phyloP scores from a whole-genome alignment of 2,888 invertebrate genomes.

The Xestoiulus laeticollis region DNA sequence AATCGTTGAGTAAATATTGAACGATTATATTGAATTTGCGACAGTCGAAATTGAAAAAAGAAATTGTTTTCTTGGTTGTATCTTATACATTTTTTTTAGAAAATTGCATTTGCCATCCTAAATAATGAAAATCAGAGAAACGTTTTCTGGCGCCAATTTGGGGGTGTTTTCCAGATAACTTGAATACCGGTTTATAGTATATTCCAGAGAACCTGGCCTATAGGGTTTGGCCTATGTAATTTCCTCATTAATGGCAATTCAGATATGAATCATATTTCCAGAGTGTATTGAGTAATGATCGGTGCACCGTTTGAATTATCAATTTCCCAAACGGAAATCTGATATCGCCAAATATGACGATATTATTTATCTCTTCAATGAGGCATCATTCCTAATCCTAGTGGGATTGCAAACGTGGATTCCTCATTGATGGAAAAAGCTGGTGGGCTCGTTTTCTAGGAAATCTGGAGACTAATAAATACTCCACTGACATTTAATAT shows the following conservation, averaged over 20 bases:
- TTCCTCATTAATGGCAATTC: constrained; percentile 31
- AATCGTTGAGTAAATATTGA: not conserved
- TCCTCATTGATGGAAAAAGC: not conserved
- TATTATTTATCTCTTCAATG: constrained; percentile 7
- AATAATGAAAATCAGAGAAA: not conserved
- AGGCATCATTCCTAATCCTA: not conserved
- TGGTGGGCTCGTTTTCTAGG: not conserved
- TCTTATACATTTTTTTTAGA: too few species aligned
- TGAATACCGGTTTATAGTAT: not conserved
- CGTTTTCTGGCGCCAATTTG: not conserved
- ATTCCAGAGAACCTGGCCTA: not conserved
- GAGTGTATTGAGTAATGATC: not conserved
- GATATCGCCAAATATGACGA: not conserved
- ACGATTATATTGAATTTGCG: not conserved
- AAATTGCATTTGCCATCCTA: too few species aligned
- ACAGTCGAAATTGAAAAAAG: not conserved
- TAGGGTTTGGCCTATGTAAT: not conserved
- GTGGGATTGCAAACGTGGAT: not conserved
- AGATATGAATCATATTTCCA: constrained; percentile 34
- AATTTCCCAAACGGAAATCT: constrained; percentile 24
- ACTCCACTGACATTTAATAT: constrained; percentile 8
- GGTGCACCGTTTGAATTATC: not conserved
- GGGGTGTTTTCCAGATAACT: not conserved
- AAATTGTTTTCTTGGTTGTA: too few species aligned
- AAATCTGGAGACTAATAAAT: constrained; percentile 41